phyloP scores from a whole-genome alignment of 2,113 vertebrate species.

The Otocyon megalotis region DNA sequence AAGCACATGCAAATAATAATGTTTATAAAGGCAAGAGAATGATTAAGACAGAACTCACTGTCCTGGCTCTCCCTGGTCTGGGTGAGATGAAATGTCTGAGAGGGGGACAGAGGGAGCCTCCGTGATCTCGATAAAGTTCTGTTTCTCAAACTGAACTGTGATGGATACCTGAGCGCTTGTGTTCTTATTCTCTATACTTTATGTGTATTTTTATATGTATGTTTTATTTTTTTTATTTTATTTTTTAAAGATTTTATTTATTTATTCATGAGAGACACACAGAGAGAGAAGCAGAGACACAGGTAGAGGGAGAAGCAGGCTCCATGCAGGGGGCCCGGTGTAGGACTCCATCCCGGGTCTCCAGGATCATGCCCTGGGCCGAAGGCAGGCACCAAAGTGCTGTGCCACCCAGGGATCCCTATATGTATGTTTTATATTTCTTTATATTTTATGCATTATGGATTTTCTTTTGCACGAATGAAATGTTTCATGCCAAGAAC shows the following conservation, averaged over 20 bases:
- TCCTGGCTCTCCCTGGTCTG: accelerated
- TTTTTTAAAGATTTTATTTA: no score
- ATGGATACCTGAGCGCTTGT: not conserved
- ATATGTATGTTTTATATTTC: not conserved
- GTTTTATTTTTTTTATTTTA: not conserved
- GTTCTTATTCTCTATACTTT: not conserved
- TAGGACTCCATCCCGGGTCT: no score
- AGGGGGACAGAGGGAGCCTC: no score
- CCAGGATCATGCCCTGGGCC: no score
- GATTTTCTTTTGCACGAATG: not conserved
- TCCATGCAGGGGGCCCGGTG: no score
- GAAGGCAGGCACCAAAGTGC: no score
- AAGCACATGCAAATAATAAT: not conserved
- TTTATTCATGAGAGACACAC: no score
- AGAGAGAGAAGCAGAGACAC: no score
- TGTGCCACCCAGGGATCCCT: no score
- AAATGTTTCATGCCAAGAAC: conserved; percentile 37
- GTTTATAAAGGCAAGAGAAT: not conserved
- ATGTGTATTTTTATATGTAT: not conserved
- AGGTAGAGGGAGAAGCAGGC: no score
- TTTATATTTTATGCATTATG: not conserved
- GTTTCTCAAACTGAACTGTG: not conserved
- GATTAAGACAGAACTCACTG: not conserved
- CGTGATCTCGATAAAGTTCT: not conserved
- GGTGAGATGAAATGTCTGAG: accelerated